A percentile compares a stretch with the other conserved stretches of the same genome.
Conservation (phyloP, 2,888 invertebrate genomes). For the Netelia melanura region DNA sequence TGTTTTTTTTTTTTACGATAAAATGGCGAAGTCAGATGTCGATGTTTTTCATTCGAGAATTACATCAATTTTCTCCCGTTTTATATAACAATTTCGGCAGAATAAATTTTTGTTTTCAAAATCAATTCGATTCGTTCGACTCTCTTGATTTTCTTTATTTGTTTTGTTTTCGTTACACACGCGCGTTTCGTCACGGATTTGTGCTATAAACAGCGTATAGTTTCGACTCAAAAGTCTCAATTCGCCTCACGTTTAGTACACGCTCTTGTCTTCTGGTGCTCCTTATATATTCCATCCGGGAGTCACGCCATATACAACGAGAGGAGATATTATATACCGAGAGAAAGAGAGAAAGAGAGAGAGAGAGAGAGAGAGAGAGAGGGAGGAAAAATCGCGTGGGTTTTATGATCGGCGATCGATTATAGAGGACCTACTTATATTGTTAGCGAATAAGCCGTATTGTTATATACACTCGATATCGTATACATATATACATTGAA, state of each 20-base stretch:
- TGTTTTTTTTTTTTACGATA: no score
- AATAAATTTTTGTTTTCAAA: neutral
- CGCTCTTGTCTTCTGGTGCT: constrained; percentile 48
- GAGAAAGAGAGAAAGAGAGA: constrained; percentile 3
- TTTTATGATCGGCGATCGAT: constrained; percentile 67
- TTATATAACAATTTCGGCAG: no score
- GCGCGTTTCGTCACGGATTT: constrained; percentile 43
- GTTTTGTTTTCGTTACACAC: neutral
- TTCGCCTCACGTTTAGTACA: constrained; percentile 56
- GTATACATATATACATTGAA: neutral
- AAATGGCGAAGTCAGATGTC: no score
- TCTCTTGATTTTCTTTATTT: neutral
- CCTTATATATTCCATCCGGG: constrained; percentile 62
- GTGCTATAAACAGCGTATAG: neutral
- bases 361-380: neutral
- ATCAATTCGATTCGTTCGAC: neutral
- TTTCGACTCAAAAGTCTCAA: constrained; percentile 33
- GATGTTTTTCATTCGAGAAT: no score
- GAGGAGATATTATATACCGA: constrained; percentile 44
- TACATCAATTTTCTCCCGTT: no score
- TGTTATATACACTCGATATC: constrained; percentile 37
- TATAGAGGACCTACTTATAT: constrained; percentile 68
- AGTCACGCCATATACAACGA: constrained; percentile 53
- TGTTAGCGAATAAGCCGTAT: constrained; percentile 61
- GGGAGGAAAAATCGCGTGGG: constrained; percentile 59